Evolutionary conservation across 2,888 invertebrate species (phyloP).

Genomic region (Rugalucina vietnamica): DNA sequence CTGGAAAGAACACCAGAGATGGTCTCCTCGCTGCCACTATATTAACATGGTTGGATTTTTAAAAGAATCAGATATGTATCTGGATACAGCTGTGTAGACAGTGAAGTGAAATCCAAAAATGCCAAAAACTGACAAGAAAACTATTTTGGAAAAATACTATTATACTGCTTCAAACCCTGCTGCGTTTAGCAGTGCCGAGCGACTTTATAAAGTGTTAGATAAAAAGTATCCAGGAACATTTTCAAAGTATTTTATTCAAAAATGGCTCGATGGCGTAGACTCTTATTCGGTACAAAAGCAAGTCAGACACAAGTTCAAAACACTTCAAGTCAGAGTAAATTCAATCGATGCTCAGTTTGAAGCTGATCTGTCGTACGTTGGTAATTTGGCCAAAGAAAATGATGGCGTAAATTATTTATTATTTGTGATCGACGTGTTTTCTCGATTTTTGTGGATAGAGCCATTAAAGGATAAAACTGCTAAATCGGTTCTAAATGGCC

Average conservation of each 20-base stretch:
- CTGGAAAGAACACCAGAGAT: not conserved
- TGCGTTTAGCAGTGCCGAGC: constrained; percentile 29
- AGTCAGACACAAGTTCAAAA: constrained; percentile 33
- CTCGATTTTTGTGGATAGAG: constrained; percentile 28
- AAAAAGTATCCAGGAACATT: constrained; percentile 37
- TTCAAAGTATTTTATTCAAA: constrained; percentile 21
- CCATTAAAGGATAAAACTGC: constrained; percentile 17
- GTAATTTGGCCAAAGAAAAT: constrained; percentile 32
- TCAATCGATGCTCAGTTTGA: constrained; percentile 40
- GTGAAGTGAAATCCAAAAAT: no score
- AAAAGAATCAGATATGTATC: not conserved
- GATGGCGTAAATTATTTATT: constrained; percentile 27
- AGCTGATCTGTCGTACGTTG: constrained; percentile 30
- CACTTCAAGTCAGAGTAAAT: constrained; percentile 22
- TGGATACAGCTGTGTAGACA: no score
- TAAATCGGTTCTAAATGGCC: not conserved
- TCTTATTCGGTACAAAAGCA: constrained; percentile 37
- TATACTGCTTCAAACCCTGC: constrained; percentile 24
- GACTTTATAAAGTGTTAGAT: constrained; percentile 28
- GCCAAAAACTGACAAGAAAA: no score
- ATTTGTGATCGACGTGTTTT: constrained; percentile 42
- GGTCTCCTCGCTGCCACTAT: not conserved
- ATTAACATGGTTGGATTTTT: not conserved
- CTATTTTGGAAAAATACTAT: constrained; percentile 24
- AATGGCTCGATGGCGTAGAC: constrained; percentile 42